Evolutionary conservation across 2,888 invertebrate species (phyloP).

Genomic region (Zaprionus lineosus): DNA sequence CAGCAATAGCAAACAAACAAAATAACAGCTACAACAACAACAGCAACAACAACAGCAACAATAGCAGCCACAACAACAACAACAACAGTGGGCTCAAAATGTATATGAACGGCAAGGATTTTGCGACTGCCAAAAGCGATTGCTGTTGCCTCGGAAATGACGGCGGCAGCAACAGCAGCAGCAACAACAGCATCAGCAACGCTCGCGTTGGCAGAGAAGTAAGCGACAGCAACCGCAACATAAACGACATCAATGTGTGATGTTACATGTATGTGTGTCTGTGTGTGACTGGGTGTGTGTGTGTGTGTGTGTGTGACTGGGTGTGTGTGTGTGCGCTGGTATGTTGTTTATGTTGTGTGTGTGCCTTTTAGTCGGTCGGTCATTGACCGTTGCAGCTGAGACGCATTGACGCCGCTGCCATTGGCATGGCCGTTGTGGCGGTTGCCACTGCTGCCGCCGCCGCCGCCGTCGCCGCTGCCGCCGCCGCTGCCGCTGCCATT

Average conservation of each 20-base stretch:
- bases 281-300: not conserved
- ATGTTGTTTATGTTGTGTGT: too few species aligned
- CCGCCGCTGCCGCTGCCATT: conserved; percentile 18
- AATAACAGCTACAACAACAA: conserved; percentile 14
- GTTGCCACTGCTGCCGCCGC: conserved; percentile 20
- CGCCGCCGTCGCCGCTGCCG: conserved; percentile 17
- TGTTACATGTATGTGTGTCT: not conserved
- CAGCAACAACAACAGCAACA: conserved; percentile 13
- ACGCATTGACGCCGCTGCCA: conserved; percentile 77
- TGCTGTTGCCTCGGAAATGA: conserved; percentile 59
- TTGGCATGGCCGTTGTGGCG: conserved; percentile 56
- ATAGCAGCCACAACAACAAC: conserved; percentile 10
- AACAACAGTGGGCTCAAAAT: conserved; percentile 16
- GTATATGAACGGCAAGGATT: conserved; percentile 62
- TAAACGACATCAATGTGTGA: conserved; percentile 10
- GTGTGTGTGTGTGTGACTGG: not conserved
- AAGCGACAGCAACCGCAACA: conserved; percentile 42
- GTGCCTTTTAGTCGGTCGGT: conserved; percentile 80
- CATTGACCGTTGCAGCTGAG: conserved; percentile 80
- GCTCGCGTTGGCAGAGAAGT: conserved; percentile 17
- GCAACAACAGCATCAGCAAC: conserved; percentile 18
- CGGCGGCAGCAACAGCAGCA: conserved; percentile 40
- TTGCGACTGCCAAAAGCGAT: conserved; percentile 52
- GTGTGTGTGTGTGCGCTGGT: conserved; percentile 13
- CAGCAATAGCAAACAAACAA: conserved; percentile 9